Conservation (phyloP, 2,113 vertebrate genomes). For the Romanogobio albipinnatus region DNA sequence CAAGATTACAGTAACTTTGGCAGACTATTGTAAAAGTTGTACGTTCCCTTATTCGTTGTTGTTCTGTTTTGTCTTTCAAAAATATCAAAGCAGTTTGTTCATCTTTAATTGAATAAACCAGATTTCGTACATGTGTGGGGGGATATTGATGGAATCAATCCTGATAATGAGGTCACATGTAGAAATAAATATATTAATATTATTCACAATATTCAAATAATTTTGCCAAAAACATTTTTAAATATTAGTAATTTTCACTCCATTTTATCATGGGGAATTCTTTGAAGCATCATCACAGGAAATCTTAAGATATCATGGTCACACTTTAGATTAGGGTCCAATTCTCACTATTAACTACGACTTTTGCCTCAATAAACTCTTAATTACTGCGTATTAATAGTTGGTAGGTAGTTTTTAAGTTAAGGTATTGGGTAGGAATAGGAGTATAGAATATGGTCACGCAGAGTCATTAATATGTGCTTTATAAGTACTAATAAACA, state of each 20-base stretch:
- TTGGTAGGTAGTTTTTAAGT: too few species aligned
- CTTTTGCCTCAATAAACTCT: too few species aligned
- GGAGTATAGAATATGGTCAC: too few species aligned
- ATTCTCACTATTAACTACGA: too few species aligned
- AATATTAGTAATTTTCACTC: background rate
- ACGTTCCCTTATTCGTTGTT: slow-evolving; percentile 18
- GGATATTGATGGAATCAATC: background rate
- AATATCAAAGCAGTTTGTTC: background rate
- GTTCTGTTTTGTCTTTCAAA: background rate
- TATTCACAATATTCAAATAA: background rate
- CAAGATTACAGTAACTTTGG: slow-evolving; percentile 32
- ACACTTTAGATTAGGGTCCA: too few species aligned
- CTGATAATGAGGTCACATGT: background rate
- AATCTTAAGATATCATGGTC: background rate
- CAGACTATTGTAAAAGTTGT: slow-evolving; percentile 39
- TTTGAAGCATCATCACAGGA: background rate
- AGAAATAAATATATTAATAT: background rate
- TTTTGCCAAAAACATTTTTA: background rate
- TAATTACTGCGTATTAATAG: too few species aligned
- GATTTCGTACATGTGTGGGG: slow-evolving; percentile 17
- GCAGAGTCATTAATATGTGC: too few species aligned
- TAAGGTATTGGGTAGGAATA: too few species aligned
- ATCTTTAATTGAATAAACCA: slow-evolving; percentile 46
- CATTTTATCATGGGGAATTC: background rate
- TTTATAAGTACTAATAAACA: too few species aligned